Evolutionary conservation across 2,888 invertebrate genomes (phyloP).

Genomic region (Cordilura impudica): DNA sequence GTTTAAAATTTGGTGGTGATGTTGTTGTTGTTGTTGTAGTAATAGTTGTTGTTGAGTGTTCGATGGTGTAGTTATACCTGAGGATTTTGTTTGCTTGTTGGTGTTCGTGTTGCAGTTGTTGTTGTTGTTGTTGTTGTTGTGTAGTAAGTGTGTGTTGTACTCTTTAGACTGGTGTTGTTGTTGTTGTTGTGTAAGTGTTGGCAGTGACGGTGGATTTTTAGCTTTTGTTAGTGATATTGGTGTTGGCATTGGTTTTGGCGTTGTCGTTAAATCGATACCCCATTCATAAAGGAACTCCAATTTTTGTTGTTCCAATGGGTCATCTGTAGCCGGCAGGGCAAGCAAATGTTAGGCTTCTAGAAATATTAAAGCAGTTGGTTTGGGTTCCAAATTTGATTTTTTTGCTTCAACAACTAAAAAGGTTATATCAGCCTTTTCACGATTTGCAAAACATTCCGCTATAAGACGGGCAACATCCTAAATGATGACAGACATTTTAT

Average conservation of each 20-base stretch:
- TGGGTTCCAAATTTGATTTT: conserved; percentile 93
- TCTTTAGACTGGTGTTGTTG: conserved; percentile 57
- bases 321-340: conserved; percentile 86
- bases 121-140: conserved; percentile 45
- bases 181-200: conserved; percentile 65
- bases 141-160: conserved; percentile 51
- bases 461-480: conserved; percentile 92
- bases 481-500: neutral
- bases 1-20: too few species aligned
- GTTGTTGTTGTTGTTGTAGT: conserved; percentile 51
- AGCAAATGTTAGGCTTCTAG: conserved; percentile 95
- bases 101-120: conserved; percentile 62
- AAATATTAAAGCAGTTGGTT: conserved; percentile 93
- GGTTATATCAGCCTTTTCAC: conserved; percentile 91
- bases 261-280: conserved; percentile 77
- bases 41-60: conserved; percentile 63
- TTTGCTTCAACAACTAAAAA: conserved; percentile 95
- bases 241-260: conserved; percentile 76
- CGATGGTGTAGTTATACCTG: conserved; percentile 65
- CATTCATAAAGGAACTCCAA: conserved; percentile 75
- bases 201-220: conserved; percentile 79
- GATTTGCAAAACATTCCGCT: conserved; percentile 94
- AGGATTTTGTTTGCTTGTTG: conserved; percentile 54
- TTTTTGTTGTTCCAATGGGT: conserved; percentile 76
- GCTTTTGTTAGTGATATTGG: conserved; percentile 76